Evolutionary conservation across 2,888 invertebrate species (phyloP).

Genomic region (Globia sparganii): DNA sequence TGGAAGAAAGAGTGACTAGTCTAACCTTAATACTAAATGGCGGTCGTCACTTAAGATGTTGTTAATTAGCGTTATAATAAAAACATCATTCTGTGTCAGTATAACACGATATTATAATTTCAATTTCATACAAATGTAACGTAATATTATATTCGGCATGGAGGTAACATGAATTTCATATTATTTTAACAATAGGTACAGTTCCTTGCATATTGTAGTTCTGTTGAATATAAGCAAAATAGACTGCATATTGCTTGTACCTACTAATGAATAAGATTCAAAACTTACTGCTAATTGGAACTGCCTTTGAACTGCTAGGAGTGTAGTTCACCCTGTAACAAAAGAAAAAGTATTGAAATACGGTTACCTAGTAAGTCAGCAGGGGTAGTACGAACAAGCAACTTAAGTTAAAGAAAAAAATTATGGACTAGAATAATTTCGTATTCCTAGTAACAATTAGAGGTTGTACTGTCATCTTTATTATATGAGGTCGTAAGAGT

Average conservation of each 20-base stretch:
- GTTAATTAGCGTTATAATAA: not conserved
- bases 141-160: not conserved
- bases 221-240: not conserved
- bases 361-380: not conserved
- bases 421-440: not conserved
- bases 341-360: not conserved
- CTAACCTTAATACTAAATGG: not conserved
- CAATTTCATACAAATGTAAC: not conserved
- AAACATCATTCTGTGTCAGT: not conserved
- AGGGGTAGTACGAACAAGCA: not conserved
- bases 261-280: conserved; percentile 15
- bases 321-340: conserved; percentile 33
- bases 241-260: conserved; percentile 15
- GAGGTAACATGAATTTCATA: conserved; percentile 16
- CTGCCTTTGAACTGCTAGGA: conserved; percentile 13
- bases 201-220: conserved; percentile 7
- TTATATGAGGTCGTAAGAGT: no score
- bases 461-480: not conserved
- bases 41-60: not conserved
- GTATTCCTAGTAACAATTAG: not conserved
- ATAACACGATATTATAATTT: not conserved
- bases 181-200: conserved; percentile 15
- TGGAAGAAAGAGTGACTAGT: no score
- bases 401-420: not conserved
- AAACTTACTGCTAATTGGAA: conserved; percentile 43